Evolutionary conservation across 2,797 vertebrate genomes (phyloP).

Genomic region (Dromococcyx pavoninus): DNA sequence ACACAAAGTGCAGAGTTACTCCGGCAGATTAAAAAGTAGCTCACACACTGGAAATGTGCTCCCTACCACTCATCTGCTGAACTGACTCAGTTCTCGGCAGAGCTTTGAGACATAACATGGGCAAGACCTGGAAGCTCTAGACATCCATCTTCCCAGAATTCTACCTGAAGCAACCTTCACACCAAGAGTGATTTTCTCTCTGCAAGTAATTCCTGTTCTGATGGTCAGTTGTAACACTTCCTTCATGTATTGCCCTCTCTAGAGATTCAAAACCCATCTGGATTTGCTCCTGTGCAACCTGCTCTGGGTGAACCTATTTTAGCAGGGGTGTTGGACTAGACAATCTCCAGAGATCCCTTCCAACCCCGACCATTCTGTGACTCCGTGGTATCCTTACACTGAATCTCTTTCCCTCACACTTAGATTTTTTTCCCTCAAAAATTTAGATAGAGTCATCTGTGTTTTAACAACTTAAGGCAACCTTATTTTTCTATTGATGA

Average conservation of each 20-base stretch:
- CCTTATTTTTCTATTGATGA: not conserved
- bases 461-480: not conserved
- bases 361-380: too few relatives aligned
- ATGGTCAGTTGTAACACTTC: not conserved
- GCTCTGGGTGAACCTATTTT: too few relatives aligned
- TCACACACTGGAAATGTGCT: not conserved
- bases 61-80: not conserved
- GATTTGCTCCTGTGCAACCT: too few relatives aligned
- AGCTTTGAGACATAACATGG: not conserved
- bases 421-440: not conserved
- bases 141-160: not conserved
- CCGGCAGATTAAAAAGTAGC: not conserved
- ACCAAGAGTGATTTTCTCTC: not conserved
- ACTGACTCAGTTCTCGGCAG: not conserved
- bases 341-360: too few relatives aligned
- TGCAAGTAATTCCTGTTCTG: not conserved
- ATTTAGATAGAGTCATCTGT: not conserved
- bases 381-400: not conserved
- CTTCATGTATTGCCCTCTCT: too few relatives aligned
- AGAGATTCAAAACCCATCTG: too few relatives aligned
- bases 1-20: not conserved
- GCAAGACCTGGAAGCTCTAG: not conserved
- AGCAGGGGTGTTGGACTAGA: too few relatives aligned
- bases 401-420: not conserved
- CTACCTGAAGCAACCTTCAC: not conserved